Evolutionary conservation across 2,888 invertebrate genomes (phyloP).

Genomic region (Drosophila buzzatii): DNA sequence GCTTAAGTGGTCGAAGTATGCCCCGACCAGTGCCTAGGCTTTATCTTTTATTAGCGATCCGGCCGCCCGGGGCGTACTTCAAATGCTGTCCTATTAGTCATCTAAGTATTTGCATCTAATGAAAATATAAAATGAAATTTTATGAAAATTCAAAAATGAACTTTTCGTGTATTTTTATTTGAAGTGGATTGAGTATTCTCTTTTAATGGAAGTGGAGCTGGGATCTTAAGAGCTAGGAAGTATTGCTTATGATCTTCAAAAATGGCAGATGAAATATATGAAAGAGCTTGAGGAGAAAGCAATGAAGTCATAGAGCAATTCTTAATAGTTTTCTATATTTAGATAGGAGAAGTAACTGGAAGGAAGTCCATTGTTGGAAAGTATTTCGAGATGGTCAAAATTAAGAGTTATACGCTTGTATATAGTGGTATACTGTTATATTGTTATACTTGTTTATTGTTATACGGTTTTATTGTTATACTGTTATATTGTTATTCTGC

Average conservation of each 20-base stretch:
- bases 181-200: background rate
- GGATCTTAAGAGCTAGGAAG: background rate
- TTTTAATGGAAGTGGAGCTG: background rate
- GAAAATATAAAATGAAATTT: conserved; percentile 78
- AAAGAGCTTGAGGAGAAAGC: background rate
- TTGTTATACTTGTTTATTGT: background rate
- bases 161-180: background rate
- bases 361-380: background rate
- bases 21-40: conserved; percentile 1
- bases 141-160: conserved; percentile 49
- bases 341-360: background rate
- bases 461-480: background rate
- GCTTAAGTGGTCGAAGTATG: conserved; percentile 42
- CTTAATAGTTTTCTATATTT: background rate
- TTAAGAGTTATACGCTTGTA: no score
- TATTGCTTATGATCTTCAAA: background rate
- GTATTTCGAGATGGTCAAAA: background rate
- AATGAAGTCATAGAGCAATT: no score
- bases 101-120: conserved; percentile 61
- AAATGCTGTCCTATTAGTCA: conserved; percentile 72
- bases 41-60: background rate
- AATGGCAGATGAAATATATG: background rate
- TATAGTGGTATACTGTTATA: background rate
- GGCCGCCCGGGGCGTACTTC: conserved; percentile 34
- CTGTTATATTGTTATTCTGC: background rate